Base-by-base conservation (phyloP, 35 echinoderm and acorn worm species). In the Strongylocentrotus purpuratus region DNA sequence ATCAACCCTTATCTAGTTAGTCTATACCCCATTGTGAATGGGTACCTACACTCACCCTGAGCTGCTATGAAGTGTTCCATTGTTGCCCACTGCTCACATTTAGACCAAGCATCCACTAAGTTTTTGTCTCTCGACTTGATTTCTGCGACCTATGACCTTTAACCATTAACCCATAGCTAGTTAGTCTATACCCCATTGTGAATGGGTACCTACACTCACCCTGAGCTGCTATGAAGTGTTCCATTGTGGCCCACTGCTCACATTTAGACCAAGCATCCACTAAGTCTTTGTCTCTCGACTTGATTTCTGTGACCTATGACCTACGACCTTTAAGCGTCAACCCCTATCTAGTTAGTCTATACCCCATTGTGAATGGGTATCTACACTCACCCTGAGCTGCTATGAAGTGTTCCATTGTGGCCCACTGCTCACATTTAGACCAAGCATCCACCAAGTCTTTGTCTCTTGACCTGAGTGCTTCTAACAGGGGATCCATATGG, bases 381-480 rank as follows among this genome's bases (percentile, higher is more conserved):
- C 18, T 70, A 11, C 5, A 94, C 92, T 87, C 33, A 96, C 95
- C 97, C 95, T 96, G 97, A 10, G 98, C 98, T 94, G 95, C 98
- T 48, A 99, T 95, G 86, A 99, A 97, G 87, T 97, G 98, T 94
- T 99, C 96, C 46, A 99, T 52, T 4, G 98, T 99, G 12, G 96
- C 95, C 98, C 98, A 99, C 35, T 99, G 97, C 70, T 97, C 98
- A 94, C 98, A 95, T 61, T 97, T 97, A 18, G 96, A 97, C 98
- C 98, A 99, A n/a, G 97, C 98, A 46, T 94, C 86, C 8, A 95
- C 97, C 31, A 95, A 45, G 17, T 94, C 78, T 20, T 85, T 65
- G 61, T 99, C 98, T 33, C 93, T 58, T 10, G 48, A 61, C 61
- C 90, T 97, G 2, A 99, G 55, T 31, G 98, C 98, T 86, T 94